Conservation (phyloP, 2,113 vertebrate genomes). For the Callocephalon fimbriatum region DNA sequence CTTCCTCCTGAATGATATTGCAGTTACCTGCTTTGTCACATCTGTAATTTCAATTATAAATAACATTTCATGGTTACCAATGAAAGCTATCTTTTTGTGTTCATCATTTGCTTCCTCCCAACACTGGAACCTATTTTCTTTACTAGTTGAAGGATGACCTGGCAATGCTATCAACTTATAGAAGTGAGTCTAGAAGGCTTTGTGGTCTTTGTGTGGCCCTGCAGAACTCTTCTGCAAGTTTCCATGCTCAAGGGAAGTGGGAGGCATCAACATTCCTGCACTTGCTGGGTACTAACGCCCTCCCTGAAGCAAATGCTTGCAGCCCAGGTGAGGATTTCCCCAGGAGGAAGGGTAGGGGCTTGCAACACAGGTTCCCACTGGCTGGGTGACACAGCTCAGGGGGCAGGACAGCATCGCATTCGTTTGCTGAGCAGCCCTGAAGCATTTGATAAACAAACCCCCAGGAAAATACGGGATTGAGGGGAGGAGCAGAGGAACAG, state of each 20-base stretch:
- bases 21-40: neutral
- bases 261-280: neutral
- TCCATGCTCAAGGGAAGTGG: neutral
- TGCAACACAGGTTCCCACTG: fast-evolving
- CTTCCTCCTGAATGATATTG: neutral
- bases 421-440: neutral
- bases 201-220: neutral
- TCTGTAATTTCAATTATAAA: neutral
- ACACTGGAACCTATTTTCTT: neutral
- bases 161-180: neutral
- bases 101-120: neutral
- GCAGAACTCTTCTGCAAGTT: neutral
- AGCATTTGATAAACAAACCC: neutral
- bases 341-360: neutral
- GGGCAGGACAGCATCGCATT: neutral
- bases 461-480: fast-evolving
- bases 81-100: neutral
- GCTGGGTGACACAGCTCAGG: neutral
- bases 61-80: neutral
- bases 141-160: neutral
- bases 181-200: neutral
- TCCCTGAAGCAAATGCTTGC: neutral
- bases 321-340: neutral
- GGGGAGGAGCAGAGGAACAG: neutral
- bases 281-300: neutral